Evolutionary conservation across 2,888 invertebrate species (phyloP), one percentile per base, ranked within the genome.

Genomic region (Dendrolimus houi): DNA sequence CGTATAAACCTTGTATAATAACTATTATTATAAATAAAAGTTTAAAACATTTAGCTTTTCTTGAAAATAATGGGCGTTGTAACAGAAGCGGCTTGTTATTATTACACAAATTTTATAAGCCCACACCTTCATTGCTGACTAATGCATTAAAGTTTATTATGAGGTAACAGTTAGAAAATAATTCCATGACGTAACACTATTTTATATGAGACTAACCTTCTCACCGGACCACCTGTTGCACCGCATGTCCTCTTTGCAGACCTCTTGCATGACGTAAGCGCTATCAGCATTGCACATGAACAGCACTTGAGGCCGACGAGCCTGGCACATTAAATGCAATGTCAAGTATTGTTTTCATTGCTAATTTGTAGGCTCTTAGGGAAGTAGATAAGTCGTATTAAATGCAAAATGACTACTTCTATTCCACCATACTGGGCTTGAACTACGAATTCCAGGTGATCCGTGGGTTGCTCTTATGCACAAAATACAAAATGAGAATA

Each of bases 241-340:
- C 3, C 92, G 92, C 74, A 92, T 92, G 59, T 93, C 93, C 64
- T 92, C 92, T 29, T 92, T 92, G 78, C 95, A 95, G 55, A 94
- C 92, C 75, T 95, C 94, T 79, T 96, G 95, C 74, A 94, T 92
- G 55, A 96, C 92, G 55, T 92, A 92, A 1, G 95, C 95, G 47
- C 95, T 95, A 58, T 91, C 84, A 42, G 87, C 89, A 72, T 95
- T 93, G 79, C 96, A 96, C 71, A 93, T 93, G 72, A 96, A 96
- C 68, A 93, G 92, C 3, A 96, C 93, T 53, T 91, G 84, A 3
- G 95, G 94, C 60, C 92, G 88, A 52, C 92, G 86, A 56, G 92
- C 91, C 91, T 93, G 29, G 29, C 29, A 6, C 29, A 29, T 29
- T 29, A 6, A 29, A 29, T 29, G 29, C 29, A 29, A 29, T 29